These are phyloP conservation scores for Synanthedon vespiformis DNA, from an alignment of 2,888 invertebrate species.

Conservation along the genomic window DNA sequence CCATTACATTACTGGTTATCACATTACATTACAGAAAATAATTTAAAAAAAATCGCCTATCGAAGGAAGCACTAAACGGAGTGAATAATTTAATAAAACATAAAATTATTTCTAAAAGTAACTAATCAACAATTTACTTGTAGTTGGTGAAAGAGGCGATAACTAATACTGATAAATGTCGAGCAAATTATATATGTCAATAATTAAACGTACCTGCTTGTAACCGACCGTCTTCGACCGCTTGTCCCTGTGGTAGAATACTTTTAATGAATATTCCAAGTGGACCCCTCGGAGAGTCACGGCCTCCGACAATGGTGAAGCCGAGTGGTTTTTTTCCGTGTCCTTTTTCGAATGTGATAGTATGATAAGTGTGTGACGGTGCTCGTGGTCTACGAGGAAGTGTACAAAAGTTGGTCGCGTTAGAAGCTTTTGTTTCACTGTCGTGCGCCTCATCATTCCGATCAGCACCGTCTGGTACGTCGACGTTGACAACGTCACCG, in stretches of 20 bases:
- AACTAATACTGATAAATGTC: background rate
- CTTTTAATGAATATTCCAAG: slow-evolving; percentile 90
- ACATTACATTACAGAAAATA: slow-evolving; percentile 33
- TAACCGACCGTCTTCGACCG: slow-evolving; percentile 84
- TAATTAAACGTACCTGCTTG: slow-evolving; percentile 74
- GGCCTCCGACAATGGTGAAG: slow-evolving; percentile 91
- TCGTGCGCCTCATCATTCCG: slow-evolving; percentile 43
- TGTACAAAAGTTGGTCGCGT: slow-evolving; percentile 77
- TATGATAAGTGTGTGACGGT: slow-evolving; percentile 77
- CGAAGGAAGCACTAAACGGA: no score
- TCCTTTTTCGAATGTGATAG: slow-evolving; percentile 83
- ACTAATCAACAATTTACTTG: no score
- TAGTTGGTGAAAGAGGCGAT: no score
- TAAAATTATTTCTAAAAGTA: no score
- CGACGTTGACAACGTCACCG: slow-evolving; percentile 48
- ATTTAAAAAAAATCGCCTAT: no score
- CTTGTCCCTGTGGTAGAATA: slow-evolving; percentile 85
- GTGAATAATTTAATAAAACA: no score
- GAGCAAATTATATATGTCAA: background rate
- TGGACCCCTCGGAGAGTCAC: slow-evolving; percentile 86
- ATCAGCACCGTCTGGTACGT: slow-evolving; percentile 43
- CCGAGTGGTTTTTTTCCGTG: slow-evolving; percentile 86
- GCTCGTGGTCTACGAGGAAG: slow-evolving; percentile 78
- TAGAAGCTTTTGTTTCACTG: slow-evolving; percentile 49
- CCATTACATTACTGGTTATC: slow-evolving; percentile 29